phyloP scores from a whole-genome alignment of 2,797 vertebrate genomes.

The Hoplostethus atlanticus region DNA sequence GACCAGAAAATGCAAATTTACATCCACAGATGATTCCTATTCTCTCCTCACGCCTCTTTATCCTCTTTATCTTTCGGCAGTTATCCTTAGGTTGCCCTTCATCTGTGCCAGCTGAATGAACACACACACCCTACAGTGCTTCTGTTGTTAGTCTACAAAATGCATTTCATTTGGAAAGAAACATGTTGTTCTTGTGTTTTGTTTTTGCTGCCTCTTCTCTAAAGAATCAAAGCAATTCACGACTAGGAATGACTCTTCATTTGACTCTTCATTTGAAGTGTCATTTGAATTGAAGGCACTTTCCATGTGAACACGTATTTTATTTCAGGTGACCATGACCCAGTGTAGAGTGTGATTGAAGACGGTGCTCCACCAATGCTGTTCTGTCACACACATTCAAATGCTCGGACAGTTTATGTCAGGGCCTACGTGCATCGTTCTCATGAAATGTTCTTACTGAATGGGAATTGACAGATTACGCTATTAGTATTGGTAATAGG shows the following conservation, averaged over 20 bases:
- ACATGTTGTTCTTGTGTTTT: too few species aligned
- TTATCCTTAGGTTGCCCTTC: too few species aligned
- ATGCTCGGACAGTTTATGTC: conserved; percentile 6
- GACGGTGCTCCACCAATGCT: background rate
- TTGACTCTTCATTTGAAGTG: background rate
- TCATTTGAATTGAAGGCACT: background rate
- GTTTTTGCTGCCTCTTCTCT: background rate
- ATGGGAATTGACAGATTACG: conserved; percentile 53
- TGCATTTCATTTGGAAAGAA: too few species aligned
- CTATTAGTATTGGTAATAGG: conserved; percentile 25
- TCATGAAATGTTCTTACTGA: conserved; percentile 12
- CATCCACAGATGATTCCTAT: too few species aligned
- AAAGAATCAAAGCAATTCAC: too few species aligned
- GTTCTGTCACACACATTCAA: conserved; percentile 3
- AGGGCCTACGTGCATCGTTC: background rate
- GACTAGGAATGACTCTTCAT: background rate
- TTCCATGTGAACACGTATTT: conserved; percentile 1
- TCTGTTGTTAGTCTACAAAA: too few species aligned
- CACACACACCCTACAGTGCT: too few species aligned
- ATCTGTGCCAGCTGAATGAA: too few species aligned
- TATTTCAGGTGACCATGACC: conserved; percentile 32
- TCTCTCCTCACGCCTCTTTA: too few species aligned
- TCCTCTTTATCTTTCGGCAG: too few species aligned
- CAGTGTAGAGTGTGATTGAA: background rate
- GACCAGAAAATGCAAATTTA: too few species aligned